Conservation (phyloP, 2,888 invertebrate species). For the Caenorhabditis sp. region DNA sequence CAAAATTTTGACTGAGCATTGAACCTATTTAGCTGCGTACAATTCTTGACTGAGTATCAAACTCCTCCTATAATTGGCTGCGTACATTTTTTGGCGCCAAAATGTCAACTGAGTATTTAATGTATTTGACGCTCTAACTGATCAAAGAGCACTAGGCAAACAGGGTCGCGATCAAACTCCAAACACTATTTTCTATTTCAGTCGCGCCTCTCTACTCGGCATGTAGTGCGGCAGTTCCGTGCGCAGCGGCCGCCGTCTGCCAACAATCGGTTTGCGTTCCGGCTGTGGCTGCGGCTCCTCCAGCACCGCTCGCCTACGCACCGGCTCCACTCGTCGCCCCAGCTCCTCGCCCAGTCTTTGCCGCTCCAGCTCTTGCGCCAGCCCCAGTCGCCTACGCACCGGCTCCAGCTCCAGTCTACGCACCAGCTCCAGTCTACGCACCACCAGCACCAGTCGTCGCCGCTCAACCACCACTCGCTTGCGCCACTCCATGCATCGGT, state of each 20-base stretch:
- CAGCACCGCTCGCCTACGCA: too few relatives aligned
- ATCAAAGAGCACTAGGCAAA: neutral
- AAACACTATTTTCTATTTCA: conserved; percentile 5
- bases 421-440: conserved; percentile 26
- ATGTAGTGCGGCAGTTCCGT: conserved; percentile 56
- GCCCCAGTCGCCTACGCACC: conserved; percentile 26
- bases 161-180: neutral
- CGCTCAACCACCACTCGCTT: conserved; percentile 42
- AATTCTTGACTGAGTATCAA: neutral
- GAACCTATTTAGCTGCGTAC: neutral
- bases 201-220: conserved; percentile 61
- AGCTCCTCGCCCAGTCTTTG: neutral
- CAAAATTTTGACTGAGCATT: too few relatives aligned
- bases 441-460: conserved; percentile 48
- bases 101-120: too few relatives aligned
- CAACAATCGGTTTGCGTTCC: conserved; percentile 59
- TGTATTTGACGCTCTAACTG: too few relatives aligned
- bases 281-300: conserved; percentile 37
- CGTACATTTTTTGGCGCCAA: too few relatives aligned
- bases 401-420: conserved; percentile 29
- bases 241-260: conserved; percentile 58
- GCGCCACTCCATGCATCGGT: conserved; percentile 53
- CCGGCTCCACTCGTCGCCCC: too few relatives aligned
- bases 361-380: conserved; percentile 2
- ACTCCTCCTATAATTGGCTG: neutral